Evolutionary conservation across 2,113 vertebrate species (phyloP).

Genomic region (Lonchura striata): DNA sequence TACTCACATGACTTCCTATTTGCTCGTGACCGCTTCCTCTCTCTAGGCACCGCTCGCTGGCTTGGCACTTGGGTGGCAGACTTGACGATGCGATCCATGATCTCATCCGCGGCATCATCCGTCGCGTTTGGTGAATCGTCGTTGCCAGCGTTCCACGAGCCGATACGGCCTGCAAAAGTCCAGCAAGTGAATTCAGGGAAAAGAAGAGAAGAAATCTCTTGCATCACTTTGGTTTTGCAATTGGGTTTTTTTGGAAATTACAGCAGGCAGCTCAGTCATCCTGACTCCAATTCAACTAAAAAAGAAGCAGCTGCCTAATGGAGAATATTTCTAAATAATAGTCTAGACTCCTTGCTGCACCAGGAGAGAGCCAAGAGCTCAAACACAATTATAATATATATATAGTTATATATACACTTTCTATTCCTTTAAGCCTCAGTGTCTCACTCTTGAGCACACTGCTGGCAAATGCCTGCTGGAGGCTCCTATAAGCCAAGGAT

Average conservation of each 20-base stretch:
- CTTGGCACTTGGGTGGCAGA: constrained; percentile 95
- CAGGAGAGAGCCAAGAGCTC: neutral
- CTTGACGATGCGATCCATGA: constrained; percentile 97
- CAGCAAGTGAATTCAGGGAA: neutral
- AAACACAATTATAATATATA: neutral
- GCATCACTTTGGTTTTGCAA: neutral
- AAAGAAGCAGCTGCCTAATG: neutral
- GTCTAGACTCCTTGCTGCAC: neutral
- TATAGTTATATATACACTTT: neutral
- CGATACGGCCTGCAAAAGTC: constrained; percentile 76
- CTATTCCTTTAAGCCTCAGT: neutral
- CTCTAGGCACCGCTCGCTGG: constrained; percentile 86
- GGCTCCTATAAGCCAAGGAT: neutral
- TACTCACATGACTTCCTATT: constrained; percentile 95
- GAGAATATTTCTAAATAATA: constrained; percentile 15
- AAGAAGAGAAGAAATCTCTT: neutral
- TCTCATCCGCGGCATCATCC: constrained; percentile 92
- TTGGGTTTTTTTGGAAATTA: neutral
- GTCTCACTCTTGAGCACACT: neutral
- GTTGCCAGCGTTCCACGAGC: constrained; percentile 80
- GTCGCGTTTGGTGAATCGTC: constrained; percentile 85
- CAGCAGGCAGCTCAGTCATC: neutral
- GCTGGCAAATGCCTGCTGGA: neutral
- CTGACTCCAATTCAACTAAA: neutral
- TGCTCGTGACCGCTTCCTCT: constrained; percentile 90